These are phyloP conservation scores for Pterocles burchelli DNA, from an alignment of 2,113 vertebrate genomes.

Conservation along the genomic window DNA sequence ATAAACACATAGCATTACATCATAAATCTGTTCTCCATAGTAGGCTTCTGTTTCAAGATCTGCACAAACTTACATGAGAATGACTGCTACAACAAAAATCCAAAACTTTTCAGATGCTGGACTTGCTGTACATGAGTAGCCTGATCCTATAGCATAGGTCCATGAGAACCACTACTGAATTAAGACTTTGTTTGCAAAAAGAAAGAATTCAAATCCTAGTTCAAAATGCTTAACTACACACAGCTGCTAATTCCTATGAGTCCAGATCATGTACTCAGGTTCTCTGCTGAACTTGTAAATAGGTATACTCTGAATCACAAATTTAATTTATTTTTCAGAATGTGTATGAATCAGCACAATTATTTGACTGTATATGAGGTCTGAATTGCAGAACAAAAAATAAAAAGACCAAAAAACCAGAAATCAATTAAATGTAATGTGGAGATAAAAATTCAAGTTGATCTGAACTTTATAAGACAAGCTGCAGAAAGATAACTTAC, in stretches of 20 bases:
- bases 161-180: background rate
- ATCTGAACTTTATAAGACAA: background rate
- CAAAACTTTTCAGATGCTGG: background rate
- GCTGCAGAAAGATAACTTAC: conserved; percentile 51
- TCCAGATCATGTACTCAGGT: background rate
- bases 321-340: background rate
- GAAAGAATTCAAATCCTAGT: background rate
- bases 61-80: background rate
- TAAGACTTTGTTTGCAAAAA: background rate
- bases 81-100: background rate
- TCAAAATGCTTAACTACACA: background rate
- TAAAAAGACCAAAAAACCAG: background rate
- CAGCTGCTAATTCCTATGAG: background rate
- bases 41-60: background rate
- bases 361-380: background rate
- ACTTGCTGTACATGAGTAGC: background rate
- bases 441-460: background rate
- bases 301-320: background rate
- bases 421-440: background rate
- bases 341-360: background rate
- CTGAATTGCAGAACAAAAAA: background rate
- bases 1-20: background rate
- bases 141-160: background rate
- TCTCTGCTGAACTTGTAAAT: background rate
- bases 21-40: background rate